phyloP scores from a whole-genome alignment of 2,888 invertebrate genomes.

The Muschampia plurimacula region DNA sequence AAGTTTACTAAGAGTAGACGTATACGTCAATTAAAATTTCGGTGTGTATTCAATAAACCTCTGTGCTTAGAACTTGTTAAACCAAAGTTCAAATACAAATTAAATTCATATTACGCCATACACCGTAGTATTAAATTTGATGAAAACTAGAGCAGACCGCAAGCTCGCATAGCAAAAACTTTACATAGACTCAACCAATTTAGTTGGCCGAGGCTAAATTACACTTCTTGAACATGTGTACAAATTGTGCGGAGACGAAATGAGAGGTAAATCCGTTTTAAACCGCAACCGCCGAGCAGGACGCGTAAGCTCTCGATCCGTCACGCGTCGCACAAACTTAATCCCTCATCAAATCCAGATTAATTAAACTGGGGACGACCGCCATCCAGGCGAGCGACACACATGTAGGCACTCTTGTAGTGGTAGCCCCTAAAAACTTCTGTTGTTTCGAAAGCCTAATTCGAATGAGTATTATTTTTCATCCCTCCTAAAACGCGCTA shows the following conservation, averaged over 20 bases:
- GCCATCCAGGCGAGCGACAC: slow-evolving; percentile 67
- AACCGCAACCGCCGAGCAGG: slow-evolving; percentile 70
- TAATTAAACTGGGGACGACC: slow-evolving; percentile 63
- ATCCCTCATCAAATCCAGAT: slow-evolving; percentile 84
- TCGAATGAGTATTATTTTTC: neutral
- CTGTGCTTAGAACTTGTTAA: neutral
- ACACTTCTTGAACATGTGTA: slow-evolving; percentile 67
- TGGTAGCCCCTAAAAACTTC: slow-evolving; percentile 42
- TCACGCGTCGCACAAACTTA: slow-evolving; percentile 75
- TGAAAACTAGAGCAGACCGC: slow-evolving; percentile 16
- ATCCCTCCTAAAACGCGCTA: too few relatives aligned
- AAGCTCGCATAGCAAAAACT: slow-evolving; percentile 31
- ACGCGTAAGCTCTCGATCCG: slow-evolving; percentile 48
- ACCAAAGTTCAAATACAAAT: slow-evolving; percentile 9
- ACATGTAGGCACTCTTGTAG: slow-evolving; percentile 60
- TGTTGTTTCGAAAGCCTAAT: neutral
- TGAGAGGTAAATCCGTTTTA: slow-evolving; percentile 79
- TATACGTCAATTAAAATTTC: neutral
- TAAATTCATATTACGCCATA: slow-evolving; percentile 11
- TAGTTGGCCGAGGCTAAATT: slow-evolving; percentile 31
- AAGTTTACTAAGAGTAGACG: neutral
- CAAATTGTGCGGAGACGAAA: slow-evolving; percentile 72
- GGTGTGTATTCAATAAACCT: slow-evolving; percentile 9
- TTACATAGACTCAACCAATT: slow-evolving; percentile 28
- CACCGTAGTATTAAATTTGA: neutral